phyloP scores from a whole-genome alignment of 2,888 invertebrate genomes.

The Tipula vernalis region DNA sequence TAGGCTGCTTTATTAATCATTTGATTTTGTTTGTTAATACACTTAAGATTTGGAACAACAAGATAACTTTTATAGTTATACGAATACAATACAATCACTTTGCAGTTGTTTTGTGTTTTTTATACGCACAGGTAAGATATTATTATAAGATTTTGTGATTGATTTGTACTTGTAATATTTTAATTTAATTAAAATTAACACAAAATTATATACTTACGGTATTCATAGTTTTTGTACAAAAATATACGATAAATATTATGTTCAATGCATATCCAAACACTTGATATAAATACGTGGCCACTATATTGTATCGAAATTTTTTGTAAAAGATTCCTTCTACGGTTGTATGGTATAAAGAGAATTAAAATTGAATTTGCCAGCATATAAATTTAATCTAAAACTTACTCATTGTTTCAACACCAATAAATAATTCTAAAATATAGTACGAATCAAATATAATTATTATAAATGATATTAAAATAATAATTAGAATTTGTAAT shows the following conservation, averaged over 20 bases:
- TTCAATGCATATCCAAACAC: background rate
- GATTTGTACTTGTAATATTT: no score
- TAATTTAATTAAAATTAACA: background rate
- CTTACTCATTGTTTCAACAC: background rate
- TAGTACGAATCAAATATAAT: constrained; percentile 6
- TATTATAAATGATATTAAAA: background rate
- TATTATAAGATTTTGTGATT: no score
- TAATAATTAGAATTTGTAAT: constrained; percentile 7
- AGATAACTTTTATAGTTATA: no score
- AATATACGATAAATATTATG: background rate
- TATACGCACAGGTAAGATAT: no score
- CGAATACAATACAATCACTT: no score
- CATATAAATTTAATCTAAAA: background rate
- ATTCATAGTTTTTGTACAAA: background rate
- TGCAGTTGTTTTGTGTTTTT: no score
- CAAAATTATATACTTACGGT: background rate
- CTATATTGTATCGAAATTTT: background rate
- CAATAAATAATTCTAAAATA: constrained; percentile 6
- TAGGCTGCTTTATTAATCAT: no score
- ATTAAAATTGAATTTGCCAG: background rate
- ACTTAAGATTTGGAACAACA: no score
- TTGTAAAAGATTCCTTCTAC: background rate
- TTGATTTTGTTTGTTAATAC: no score
- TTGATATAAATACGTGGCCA: background rate
- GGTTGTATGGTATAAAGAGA: no score